A percentile compares a stretch with the other conserved stretches of the same genome.
Evolutionary conservation across 2,113 vertebrate species (phyloP).

Genomic region (Barbus barbus): DNA sequence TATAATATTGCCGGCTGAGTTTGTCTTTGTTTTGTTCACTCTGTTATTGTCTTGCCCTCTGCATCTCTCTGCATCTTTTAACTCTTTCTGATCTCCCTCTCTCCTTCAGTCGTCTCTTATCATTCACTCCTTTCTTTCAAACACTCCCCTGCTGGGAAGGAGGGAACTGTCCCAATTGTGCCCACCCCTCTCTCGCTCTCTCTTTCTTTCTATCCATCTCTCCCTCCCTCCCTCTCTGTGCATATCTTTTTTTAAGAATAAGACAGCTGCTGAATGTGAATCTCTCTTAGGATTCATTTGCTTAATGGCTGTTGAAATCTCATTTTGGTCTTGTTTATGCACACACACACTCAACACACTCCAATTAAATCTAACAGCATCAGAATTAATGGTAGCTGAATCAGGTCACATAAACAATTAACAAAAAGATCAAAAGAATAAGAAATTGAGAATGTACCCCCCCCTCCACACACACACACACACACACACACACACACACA

Average conservation of each 20-base stretch:
- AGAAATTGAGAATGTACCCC: not conserved
- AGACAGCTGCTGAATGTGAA: constrained; percentile 28
- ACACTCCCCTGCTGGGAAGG: constrained; percentile 39
- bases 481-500: not conserved
- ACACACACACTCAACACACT: not conserved
- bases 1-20: constrained; percentile 18
- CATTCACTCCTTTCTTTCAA: constrained; percentile 39
- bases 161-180: constrained; percentile 49
- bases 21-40: constrained; percentile 30
- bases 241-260: constrained; percentile 26
- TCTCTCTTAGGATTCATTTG: constrained; percentile 21
- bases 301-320: constrained; percentile 26
- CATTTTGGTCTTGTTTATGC: not conserved
- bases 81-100: constrained; percentile 36
- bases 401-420: constrained; percentile 14
- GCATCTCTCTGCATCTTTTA: constrained; percentile 34
- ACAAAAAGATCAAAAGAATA: constrained; percentile 8
- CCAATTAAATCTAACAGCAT: constrained; percentile 7
- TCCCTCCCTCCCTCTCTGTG: not conserved
- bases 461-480: too few species aligned
- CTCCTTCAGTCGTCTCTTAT: constrained; percentile 23
- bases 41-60: constrained; percentile 9
- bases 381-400: not conserved
- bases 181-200: constrained; percentile 41
- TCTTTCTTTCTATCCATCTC: constrained; percentile 29